Conservation (phyloP, 2,888 invertebrate species). For the Diplolepis rosae region DNA sequence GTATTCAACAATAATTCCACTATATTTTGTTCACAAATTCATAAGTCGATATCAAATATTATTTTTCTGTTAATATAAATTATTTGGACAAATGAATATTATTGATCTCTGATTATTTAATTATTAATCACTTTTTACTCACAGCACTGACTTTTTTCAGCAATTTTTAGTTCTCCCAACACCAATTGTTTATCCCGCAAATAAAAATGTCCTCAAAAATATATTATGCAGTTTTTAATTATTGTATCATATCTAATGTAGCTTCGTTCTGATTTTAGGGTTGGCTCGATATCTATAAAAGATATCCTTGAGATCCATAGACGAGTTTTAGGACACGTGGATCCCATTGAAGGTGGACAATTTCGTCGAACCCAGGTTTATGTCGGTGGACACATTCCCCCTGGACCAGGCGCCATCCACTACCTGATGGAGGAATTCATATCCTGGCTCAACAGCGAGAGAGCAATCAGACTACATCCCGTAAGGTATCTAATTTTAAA, state of each 20-base stretch:
- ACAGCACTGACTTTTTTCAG: neutral
- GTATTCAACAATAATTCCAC: too few species aligned
- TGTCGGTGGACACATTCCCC: slow-evolving; percentile 96
- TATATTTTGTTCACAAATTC: too few species aligned
- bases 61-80: too few species aligned
- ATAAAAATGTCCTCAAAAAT: too few species aligned
- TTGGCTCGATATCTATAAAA: slow-evolving; percentile 85
- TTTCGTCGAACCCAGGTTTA: slow-evolving; percentile 93
- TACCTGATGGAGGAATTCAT: slow-evolving; percentile 90
- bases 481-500: slow-evolving; percentile 77
- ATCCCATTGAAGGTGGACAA: slow-evolving; percentile 92
- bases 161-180: neutral
- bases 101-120: too few species aligned
- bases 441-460: slow-evolving; percentile 94
- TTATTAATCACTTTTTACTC: too few species aligned
- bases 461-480: slow-evolving; percentile 89
- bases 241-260: neutral
- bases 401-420: slow-evolving; percentile 87
- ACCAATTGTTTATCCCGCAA: too few species aligned
- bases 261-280: slow-evolving; percentile 71
- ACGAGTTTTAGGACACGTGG: slow-evolving; percentile 94
- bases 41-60: too few species aligned
- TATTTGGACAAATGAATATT: too few species aligned
- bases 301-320: slow-evolving; percentile 95
- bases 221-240: neutral